Conservation (phyloP, 1,140 invertebrate species). For the Pseudomyrmex sp. region DNA sequence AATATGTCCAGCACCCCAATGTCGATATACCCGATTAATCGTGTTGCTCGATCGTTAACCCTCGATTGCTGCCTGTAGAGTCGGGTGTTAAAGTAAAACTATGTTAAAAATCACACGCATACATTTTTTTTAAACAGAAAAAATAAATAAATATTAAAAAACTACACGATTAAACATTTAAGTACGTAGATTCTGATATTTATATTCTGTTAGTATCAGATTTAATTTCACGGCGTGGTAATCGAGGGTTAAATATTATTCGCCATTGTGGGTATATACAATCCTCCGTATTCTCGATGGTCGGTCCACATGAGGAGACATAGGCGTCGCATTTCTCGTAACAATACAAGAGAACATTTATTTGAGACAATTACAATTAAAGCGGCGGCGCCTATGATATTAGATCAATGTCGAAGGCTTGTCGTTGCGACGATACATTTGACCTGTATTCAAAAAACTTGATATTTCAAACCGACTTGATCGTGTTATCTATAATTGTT, state of each 20-base stretch:
- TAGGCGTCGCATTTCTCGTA: conserved; percentile 60
- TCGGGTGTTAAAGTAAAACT: background rate
- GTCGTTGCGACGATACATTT: conserved; percentile 12
- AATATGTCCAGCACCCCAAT: conserved; percentile 63
- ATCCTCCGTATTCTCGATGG: conserved; percentile 63
- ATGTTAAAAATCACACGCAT: too few relatives aligned
- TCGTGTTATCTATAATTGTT: background rate
- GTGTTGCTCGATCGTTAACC: conserved; percentile 43
- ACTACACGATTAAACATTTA: too few relatives aligned
- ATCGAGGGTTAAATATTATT: conserved; percentile 35
- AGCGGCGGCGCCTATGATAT: conserved; percentile 60
- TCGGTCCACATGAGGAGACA: conserved; percentile 57
- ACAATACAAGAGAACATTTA: background rate
- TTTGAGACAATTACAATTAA: background rate
- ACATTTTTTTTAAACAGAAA: too few relatives aligned
- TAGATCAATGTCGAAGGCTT: conserved; percentile 59
- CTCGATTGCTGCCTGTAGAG: background rate
- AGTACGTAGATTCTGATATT: background rate
- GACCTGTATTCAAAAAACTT: conserved; percentile 61
- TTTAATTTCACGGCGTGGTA: background rate
- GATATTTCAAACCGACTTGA: conserved; percentile 52
- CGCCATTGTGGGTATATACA: conserved; percentile 56
- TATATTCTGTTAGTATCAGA: background rate
- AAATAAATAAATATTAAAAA: too few relatives aligned
- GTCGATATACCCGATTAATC: conserved; percentile 22